These are phyloP conservation scores for Eupleurogrammus muticus DNA, from an alignment of 2,797 vertebrate species.

Conservation along the genomic window DNA sequence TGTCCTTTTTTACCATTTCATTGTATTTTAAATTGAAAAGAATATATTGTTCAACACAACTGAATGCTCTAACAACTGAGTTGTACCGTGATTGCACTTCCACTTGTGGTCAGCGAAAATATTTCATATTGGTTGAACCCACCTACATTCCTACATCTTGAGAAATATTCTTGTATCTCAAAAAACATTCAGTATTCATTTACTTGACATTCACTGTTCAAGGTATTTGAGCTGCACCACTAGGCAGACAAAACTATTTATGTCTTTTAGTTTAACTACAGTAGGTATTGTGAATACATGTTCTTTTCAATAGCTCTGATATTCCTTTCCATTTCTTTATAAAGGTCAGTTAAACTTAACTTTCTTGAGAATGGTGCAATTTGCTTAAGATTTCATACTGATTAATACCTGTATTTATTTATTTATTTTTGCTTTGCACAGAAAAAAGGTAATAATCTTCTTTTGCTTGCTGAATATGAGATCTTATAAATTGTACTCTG, in stretches of 20 bases:
- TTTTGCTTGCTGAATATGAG: neutral
- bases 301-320: conserved; percentile 5
- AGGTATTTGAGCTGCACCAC: conserved; percentile 12
- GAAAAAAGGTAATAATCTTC: neutral
- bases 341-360: conserved; percentile 20
- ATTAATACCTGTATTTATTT: neutral
- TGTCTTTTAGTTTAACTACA: neutral
- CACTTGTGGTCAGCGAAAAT: neutral
- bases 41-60: neutral
- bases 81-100: neutral
- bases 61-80: neutral
- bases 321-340: neutral
- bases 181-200: neutral
- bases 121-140: neutral
- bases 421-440: neutral
- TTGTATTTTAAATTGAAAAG: neutral
- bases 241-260: neutral
- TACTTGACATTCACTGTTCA: neutral
- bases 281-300: conserved; percentile 14
- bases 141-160: neutral
- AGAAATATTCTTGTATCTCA: neutral
- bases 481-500: neutral
- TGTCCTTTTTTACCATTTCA: neutral
- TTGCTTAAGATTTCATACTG: neutral
- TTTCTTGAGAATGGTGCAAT: conserved; percentile 5